phyloP scores from a whole-genome alignment of 1,140 invertebrate species.

The Nomia melanderi region DNA sequence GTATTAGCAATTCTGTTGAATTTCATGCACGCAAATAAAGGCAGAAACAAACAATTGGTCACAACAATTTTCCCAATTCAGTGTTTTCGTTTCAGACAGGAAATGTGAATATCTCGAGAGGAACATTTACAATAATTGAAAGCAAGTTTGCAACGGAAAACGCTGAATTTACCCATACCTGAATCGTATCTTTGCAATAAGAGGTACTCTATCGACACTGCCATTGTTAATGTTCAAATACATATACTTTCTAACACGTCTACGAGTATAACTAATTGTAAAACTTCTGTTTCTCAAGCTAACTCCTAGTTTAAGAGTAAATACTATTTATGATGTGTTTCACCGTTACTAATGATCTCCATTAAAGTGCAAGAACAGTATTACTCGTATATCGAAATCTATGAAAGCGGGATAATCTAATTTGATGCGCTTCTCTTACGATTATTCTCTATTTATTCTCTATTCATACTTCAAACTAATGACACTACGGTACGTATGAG shows the following conservation, averaged over 20 bases:
- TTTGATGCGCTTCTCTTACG: not conserved
- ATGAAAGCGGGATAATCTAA: not conserved
- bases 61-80: slow-evolving; percentile 25
- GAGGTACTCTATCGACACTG: slow-evolving; percentile 16
- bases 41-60: slow-evolving; percentile 40
- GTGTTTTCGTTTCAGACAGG: slow-evolving; percentile 13
- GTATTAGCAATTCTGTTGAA: not conserved
- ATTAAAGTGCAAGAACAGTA: slow-evolving; percentile 27
- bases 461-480: not conserved
- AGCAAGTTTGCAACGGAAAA: slow-evolving; percentile 10
- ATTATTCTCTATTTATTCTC: not conserved
- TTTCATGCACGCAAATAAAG: slow-evolving; percentile 53
- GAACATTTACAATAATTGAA: not conserved
- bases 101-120: no score
- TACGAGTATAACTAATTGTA: slow-evolving; percentile 27
- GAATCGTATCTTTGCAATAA: slow-evolving; percentile 23
- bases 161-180: slow-evolving; percentile 42
- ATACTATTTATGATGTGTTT: slow-evolving; percentile 22
- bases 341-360: not conserved
- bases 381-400: not conserved
- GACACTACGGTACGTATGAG: not conserved
- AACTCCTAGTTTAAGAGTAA: slow-evolving; percentile 13
- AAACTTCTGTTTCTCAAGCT: not conserved
- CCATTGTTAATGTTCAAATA: slow-evolving; percentile 32
- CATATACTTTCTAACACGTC: slow-evolving; percentile 31